Base-by-base conservation (phyloP, 2,888 invertebrate genomes). In the Dascillus cervinus region DNA sequence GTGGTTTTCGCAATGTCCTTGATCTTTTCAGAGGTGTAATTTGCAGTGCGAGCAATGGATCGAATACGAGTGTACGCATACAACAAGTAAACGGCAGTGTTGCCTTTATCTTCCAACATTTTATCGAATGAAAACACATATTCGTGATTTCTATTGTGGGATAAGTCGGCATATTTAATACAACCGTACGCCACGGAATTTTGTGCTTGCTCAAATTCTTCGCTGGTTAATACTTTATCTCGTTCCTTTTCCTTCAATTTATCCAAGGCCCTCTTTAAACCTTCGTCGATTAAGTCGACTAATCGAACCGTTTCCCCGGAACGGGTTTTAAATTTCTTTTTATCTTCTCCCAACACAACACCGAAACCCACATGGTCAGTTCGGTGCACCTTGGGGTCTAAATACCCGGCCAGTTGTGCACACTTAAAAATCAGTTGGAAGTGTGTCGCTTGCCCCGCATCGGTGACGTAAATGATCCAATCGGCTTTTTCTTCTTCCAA, bases 51-150 rank as follows among this genome's bases (percentile, higher is more conserved):
- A 2, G 86, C 84, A 49, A 92, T 92, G 0, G 88, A 95, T 55
- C 86, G 77, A 44, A 99, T 99, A 21, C 98, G 73, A 5, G 95
- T 95, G 47, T 88, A 79, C 0, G 94, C 91, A 64, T 98, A 98
- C 4, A 98, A 66, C 29, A 99, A 69, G 60, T 98, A 99, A 0
- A 95, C 96, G 0, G 98, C 98, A 1, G 98, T 99, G 61, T 99
- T 99, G 5, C 98, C 98, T 60, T 88, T 86, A 61, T 98, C 97
- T 56, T 98, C 96, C 42, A 99, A 71, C 98, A 99, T 99, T 65
- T 92, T 92, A 57, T 98, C 95, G 65, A 96, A 98, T 1, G 95
- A 96, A 67, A 98, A 98, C 2, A 97, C 79, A 59, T 98, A 98
- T 58, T 97, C 97, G 59, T 88, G 86, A 33, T 77, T 79, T 39